Base-by-base conservation (phyloP, 2,797 vertebrate species). In the Trachops cirrhosus region DNA sequence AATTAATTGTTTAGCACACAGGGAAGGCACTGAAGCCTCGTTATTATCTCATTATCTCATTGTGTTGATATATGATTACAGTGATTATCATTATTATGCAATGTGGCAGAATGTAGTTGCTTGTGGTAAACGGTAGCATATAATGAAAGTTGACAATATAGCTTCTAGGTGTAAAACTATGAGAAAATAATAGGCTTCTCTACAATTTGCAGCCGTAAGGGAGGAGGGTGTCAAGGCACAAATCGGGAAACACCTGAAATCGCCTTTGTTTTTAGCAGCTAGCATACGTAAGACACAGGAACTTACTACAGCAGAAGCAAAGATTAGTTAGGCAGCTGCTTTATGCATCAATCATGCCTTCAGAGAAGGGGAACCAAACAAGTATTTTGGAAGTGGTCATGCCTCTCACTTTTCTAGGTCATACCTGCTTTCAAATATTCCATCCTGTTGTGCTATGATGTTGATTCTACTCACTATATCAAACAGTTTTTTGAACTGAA, bases 1-100 rank as follows among this genome's bases (percentile, higher is more conserved):
- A 0, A 0, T 37, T n/a, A 86, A 22, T 74, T 95, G 80, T 88
- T 96, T 59, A 50, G 7, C 37, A 34, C 37, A 46, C 94, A 79
- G 75, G 34, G 70, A 82, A 98, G 64, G 39, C 85, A 77, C 52
- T 70, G 29, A 29, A 62, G 64, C 84, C 77, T 93, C 93, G 50
- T 46, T 79, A 75, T 92, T 89, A 94, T 78, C 77, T 91, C 44
- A 73, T 84, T 78, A 94, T 54, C 52, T 87, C 59, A 75, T 91
- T 80, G 82, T 95, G 91, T 44, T 86, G 64, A 70, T 62, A 67
- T n/a, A 78, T 82, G 77, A 68, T 95, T 93, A 92, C 12, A 88
- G 48, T 82, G 54, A 91, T 92, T 86, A 84, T 59, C 68, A 22
- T 88, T 92, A 87, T 87, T 83, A 89, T 67, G 68, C 48, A 67